Base-by-base conservation (phyloP, 1,140 invertebrate species). In the Drosophila parabipectinata region DNA sequence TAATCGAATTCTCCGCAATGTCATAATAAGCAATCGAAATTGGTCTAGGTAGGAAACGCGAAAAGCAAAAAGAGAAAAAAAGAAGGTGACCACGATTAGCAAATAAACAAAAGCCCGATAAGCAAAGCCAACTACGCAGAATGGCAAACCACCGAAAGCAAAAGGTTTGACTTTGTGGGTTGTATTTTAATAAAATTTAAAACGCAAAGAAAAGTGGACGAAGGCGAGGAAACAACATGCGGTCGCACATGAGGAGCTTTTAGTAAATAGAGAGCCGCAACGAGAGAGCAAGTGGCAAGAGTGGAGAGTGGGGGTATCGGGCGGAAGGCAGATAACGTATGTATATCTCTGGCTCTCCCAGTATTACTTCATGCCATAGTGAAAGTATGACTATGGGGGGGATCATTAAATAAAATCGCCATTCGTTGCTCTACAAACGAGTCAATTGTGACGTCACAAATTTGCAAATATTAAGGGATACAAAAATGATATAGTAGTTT, bases 301-400 rank as follows among this genome's bases (percentile, higher is more conserved):
- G 21, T 21, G 18, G 58, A 3, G 21, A 21, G 21, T 21, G 18
- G 18, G 14, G 47, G 32, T 9, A 3, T 9, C 53, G 60, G 58
- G 39, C 32, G 45, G 45, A 61, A 47, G 34, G 52, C 55, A 44
- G 61, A 57, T 50, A 58, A 51, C 34, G 26, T 26, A 15, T 45
- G 26, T 26, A 15, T 45, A 39, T 32, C 26, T 37, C 30, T 14
- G 41, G 61, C 59, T 61, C 41, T 61, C 55, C 10, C 56, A 10
- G 15, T 57, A 63, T 88, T 89, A 88, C 79, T 88, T 80, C 73
- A 84, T 72, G 57, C 32, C 67, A 57, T 30, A 34, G 66, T 69
- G 52, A 69, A 69, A 69, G 64, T 57, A 45, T 45, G 9, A 48
- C n/a, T 21, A 56, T 39, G 4, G 4, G 26, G 32, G 26, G 44